These are phyloP conservation scores for Shinisaurus crocodilurus DNA, from an alignment of 2,113 vertebrate genomes.

Conservation along the genomic window DNA sequence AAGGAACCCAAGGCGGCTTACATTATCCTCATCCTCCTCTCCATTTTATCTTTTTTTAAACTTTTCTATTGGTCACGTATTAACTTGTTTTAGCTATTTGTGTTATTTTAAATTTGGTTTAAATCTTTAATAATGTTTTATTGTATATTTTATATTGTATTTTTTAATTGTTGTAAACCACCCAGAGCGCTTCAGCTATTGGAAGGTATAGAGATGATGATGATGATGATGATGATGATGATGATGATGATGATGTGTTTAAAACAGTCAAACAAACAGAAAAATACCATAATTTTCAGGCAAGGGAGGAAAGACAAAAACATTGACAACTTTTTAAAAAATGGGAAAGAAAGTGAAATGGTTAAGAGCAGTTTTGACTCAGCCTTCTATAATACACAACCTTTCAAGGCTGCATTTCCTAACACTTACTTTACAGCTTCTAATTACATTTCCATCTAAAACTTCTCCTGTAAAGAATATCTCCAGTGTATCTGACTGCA, in stretches of 20 bases:
- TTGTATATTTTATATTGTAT: no score
- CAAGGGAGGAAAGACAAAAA: background rate
- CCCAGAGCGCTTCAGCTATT: no score
- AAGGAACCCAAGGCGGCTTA: no score
- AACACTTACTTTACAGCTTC: constrained; percentile 11
- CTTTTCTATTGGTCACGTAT: no score
- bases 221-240: no score
- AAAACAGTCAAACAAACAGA: background rate
- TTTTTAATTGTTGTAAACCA: no score
- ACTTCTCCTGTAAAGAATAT: background rate
- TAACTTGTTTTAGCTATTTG: no score
- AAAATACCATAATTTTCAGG: background rate
- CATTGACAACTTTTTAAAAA: background rate
- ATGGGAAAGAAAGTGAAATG: background rate
- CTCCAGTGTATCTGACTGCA: background rate
- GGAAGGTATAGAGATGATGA: no score
- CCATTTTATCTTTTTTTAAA: no score
- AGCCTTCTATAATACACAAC: background rate
- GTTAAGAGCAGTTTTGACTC: background rate
- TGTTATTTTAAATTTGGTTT: no score
- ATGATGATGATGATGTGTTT: background rate
- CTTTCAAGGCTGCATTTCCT: background rate
- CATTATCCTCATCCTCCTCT: no score
- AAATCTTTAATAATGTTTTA: no score
- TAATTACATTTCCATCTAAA: constrained; percentile 21